Conservation (phyloP, 2,113 vertebrate species). For the Fulmarus glacialis region DNA sequence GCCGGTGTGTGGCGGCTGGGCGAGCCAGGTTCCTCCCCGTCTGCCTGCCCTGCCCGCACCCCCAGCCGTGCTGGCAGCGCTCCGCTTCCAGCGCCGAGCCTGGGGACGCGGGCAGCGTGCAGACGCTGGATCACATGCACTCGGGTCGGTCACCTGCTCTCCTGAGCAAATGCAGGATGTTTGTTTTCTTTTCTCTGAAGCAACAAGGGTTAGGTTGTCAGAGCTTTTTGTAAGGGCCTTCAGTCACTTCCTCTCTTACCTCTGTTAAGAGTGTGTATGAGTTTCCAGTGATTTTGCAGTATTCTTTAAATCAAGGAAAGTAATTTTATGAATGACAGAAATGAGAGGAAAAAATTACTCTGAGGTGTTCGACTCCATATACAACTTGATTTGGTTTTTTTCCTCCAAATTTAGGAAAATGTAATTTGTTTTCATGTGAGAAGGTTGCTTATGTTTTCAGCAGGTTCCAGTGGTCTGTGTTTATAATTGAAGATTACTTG, state of each 20-base stretch:
- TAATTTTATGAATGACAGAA: not conserved
- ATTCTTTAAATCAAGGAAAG: not conserved
- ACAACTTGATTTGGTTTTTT: not conserved
- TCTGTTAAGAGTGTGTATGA: not conserved
- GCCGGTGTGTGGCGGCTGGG: fast-evolving
- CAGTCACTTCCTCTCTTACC: not conserved
- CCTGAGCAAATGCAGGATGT: not conserved
- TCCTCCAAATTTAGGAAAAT: not conserved
- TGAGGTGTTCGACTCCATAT: not conserved
- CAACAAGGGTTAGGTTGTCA: not conserved
- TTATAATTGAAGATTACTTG: not conserved
- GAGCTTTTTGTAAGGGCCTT: not conserved
- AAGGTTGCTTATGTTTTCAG: not conserved
- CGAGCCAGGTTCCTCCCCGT: not conserved
- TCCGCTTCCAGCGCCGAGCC: fast-evolving
- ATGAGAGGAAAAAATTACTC: not conserved
- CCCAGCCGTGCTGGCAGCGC: not conserved
- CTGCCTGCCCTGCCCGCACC: not conserved
- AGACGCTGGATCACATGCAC: not conserved
- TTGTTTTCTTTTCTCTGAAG: not conserved
- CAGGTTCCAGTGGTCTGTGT: not conserved
- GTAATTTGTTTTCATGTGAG: not conserved
- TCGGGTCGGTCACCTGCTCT: not conserved
- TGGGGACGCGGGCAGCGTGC: not conserved
- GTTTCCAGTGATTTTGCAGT: not conserved